Evolutionary conservation across 2,888 invertebrate species (phyloP).

Genomic region (Machimus atricapillus): DNA sequence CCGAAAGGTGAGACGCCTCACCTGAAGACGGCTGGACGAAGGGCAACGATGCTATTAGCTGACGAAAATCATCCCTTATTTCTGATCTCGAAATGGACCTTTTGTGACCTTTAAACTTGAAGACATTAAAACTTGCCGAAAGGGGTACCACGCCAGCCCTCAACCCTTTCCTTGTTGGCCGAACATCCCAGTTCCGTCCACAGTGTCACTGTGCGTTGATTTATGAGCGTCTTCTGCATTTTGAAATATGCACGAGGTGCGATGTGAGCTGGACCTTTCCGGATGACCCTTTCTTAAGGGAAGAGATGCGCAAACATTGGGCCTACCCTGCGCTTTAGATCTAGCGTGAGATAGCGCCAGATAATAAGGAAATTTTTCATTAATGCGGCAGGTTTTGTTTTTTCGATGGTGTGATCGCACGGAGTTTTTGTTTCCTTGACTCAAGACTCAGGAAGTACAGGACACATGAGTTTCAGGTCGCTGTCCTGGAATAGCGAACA

Average conservation of each 20-base stretch:
- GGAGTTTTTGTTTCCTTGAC: not conserved
- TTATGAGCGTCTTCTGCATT: conserved; percentile 25
- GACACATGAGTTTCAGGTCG: not conserved
- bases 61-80: conserved; percentile 9
- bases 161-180: not conserved
- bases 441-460: not conserved
- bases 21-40: not conserved
- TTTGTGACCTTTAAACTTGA: conserved; percentile 14
- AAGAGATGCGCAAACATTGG: conserved; percentile 19
- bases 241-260: conserved; percentile 29
- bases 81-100: conserved; percentile 22
- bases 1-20: not conserved
- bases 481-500: not conserved
- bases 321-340: not conserved
- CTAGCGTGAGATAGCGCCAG: conserved; percentile 16
- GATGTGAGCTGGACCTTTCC: conserved; percentile 25
- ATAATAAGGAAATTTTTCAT: conserved; percentile 24
- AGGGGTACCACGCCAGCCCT: not conserved
- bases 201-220: conserved; percentile 8
- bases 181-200: not conserved
- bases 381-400: conserved; percentile 10
- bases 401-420: not conserved
- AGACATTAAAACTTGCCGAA: not conserved
- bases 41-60: conserved; percentile 25
- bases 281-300: conserved; percentile 5